Conservation (phyloP, 2,797 vertebrate species). For the Yasuhikotakia modesta region DNA sequence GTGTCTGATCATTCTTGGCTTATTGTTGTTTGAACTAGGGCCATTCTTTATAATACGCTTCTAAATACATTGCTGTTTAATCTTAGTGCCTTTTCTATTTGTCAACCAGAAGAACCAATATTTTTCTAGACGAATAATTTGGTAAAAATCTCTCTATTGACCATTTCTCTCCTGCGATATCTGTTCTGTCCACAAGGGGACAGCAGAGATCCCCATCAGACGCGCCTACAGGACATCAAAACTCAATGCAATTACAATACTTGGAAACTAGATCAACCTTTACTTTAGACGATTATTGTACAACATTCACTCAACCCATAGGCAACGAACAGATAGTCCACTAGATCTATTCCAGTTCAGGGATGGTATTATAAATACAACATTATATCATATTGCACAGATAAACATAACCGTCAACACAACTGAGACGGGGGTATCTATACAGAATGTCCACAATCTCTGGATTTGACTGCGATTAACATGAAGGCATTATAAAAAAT, state of each 20-base stretch:
- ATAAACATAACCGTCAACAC: neutral
- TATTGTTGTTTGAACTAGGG: neutral
- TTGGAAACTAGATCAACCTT: neutral
- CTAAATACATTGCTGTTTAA: neutral
- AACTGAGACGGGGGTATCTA: neutral
- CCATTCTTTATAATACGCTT: neutral
- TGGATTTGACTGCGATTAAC: neutral
- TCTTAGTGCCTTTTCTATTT: neutral
- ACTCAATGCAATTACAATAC: neutral
- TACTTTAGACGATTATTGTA: too few relatives aligned
- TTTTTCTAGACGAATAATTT: neutral
- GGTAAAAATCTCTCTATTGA: neutral
- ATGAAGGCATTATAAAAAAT: neutral
- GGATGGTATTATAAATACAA: neutral
- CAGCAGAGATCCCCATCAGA: neutral
- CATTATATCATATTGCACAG: neutral
- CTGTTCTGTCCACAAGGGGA: conserved; percentile 11
- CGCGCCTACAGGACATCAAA: neutral
- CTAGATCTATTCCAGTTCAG: neutral
- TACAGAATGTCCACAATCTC: neutral
- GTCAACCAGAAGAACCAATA: neutral
- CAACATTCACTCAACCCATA: too few relatives aligned
- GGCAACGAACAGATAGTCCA: too few relatives aligned
- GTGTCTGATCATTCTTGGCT: neutral
- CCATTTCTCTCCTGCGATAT: neutral